Base-by-base conservation (phyloP, 2,113 vertebrate genomes). In the Microcebus jonahi region DNA sequence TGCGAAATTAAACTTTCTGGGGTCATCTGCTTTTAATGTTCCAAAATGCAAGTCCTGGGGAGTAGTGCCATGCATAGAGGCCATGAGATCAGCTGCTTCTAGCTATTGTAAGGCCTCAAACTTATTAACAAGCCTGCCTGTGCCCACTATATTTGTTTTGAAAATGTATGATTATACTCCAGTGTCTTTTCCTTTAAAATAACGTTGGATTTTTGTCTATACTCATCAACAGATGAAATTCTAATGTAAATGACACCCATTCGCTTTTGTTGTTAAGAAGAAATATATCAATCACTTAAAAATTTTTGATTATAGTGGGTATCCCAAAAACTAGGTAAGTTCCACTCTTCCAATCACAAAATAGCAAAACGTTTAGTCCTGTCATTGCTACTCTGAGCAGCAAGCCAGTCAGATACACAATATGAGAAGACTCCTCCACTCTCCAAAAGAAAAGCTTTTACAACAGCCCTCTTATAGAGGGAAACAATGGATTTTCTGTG, bases 161-260 rank as follows among this genome's bases (percentile, higher is more conserved):
- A 31, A 53, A 94, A 88, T 12, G 21, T 71, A 59, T 63, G 34
- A 77, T 50, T 53, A 93, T 6, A 29, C 21, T 81, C 50, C 12
- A 91, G 36, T 48, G 67, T 20, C 23, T 73, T 77, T 86, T 82
- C 36, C 55, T 96, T 93, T 82, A 57, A 93, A 94, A 68, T 77
- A 91, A 94, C 36, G 76, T 71, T 79, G 48, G 29, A 9, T 94
- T 3, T 17, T 87, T 80, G 53, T 55, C 80, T 82, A 45, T 25
- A 48, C 7, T 73, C 36, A 87, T 88, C 80, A 97, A 27, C 42
- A 67, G 68, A 3, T 83, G 9, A 90, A 65, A 63, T 31, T 50
- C 45, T 57, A 93, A 39, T 45, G 34, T n/a, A 75, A 88, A 36
- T 39, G 42, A 81, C 15, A 89, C 11, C 48, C 29, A 73, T 71